phyloP scores from a whole-genome alignment of 2,113 vertebrate genomes.

The Macroglossus sobrinus region DNA sequence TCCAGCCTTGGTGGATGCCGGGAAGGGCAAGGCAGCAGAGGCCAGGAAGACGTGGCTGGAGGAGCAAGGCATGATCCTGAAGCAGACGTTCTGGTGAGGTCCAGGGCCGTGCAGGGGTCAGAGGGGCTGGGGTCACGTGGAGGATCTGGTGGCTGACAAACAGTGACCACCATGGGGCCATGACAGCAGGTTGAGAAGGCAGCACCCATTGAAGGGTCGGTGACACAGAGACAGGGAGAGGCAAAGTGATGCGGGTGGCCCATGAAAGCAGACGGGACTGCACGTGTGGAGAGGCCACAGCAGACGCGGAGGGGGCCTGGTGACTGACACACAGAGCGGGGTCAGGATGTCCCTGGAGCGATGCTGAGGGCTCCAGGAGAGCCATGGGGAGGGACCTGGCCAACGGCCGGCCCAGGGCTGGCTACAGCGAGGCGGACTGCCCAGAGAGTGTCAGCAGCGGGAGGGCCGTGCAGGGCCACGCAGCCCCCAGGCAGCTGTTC shows the following conservation, averaged over 20 bases:
- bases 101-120: accelerated
- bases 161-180: accelerated
- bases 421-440: accelerated
- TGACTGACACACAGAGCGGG: accelerated
- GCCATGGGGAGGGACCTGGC: neutral
- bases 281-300: accelerated
- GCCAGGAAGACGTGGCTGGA: constrained; percentile 88
- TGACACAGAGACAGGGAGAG: accelerated
- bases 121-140: accelerated
- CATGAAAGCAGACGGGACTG: neutral
- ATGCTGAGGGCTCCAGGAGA: no score
- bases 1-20: constrained; percentile 86
- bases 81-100: constrained; percentile 93
- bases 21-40: constrained; percentile 88
- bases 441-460: neutral
- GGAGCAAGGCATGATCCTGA: constrained; percentile 88
- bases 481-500: neutral
- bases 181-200: neutral
- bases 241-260: accelerated
- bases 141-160: neutral
- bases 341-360: accelerated
- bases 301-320: neutral
- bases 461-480: neutral
- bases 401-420: neutral
- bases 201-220: no score